A percentile compares a stretch with the other conserved stretches of the same genome.
Evolutionary conservation across 2,888 invertebrate genomes (phyloP).

Genomic region (Drosophila limbata): DNA sequence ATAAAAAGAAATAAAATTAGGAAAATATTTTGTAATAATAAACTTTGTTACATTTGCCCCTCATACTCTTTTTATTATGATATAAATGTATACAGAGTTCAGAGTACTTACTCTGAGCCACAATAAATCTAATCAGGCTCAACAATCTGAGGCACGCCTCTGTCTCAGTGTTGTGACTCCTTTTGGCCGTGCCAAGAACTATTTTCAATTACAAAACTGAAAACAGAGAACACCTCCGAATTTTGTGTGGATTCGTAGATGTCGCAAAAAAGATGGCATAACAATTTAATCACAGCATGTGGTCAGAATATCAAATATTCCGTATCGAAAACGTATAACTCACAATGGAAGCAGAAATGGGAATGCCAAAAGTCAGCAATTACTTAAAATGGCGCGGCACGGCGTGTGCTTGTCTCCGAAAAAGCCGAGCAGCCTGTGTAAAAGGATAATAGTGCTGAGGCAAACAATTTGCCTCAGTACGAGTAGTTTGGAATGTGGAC

Average conservation of each 20-base stretch:
- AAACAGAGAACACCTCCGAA: constrained; percentile 33
- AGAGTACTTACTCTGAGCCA: neutral
- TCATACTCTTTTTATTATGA: neutral
- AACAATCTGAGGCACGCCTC: constrained; percentile 65
- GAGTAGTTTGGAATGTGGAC: constrained; percentile 56
- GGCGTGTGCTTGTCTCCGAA: constrained; percentile 18
- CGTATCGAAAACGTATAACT: constrained; percentile 80
- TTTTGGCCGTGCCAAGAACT: constrained; percentile 64
- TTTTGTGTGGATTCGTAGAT: constrained; percentile 16
- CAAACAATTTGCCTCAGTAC: constrained; percentile 66
- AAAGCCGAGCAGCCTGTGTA: constrained; percentile 49
- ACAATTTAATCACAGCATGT: constrained; percentile 84
- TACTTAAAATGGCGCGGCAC: constrained; percentile 64
- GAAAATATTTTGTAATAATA: neutral
- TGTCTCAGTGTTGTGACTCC: constrained; percentile 9
- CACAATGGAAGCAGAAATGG: constrained; percentile 29
- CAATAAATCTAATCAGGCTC: constrained; percentile 43
- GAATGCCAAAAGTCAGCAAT: constrained; percentile 73
- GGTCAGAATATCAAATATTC: constrained; percentile 84
- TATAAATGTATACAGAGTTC: neutral
- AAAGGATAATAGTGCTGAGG: constrained; percentile 79
- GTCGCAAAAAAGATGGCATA: constrained; percentile 62
- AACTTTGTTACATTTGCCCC: neutral
- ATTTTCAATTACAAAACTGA: constrained; percentile 67
- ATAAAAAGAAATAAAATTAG: no score